A percentile compares a stretch with the other conserved stretches of the same genome.
phyloP scores from a whole-genome alignment of 2,888 invertebrate genomes.

The Tinea trinotella region DNA sequence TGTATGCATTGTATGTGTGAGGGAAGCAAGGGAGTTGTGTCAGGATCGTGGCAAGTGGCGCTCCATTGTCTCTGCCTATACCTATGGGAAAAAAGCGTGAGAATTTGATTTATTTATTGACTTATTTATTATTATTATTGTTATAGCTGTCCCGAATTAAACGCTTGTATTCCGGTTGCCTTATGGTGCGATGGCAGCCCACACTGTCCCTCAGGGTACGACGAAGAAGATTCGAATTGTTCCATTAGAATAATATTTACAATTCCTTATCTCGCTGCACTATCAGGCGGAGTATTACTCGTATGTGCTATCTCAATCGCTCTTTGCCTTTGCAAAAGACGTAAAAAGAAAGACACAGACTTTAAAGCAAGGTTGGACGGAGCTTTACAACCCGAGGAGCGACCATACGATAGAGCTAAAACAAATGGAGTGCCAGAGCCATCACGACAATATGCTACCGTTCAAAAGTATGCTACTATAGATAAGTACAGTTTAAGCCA shows the following conservation, averaged over 20 bases:
- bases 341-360: conserved; percentile 72
- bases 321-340: conserved; percentile 74
- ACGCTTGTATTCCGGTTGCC: conserved; percentile 83
- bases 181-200: conserved; percentile 86
- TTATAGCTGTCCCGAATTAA: conserved; percentile 83
- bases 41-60: no score
- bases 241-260: conserved; percentile 79
- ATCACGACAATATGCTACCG: conserved; percentile 59
- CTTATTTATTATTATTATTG: no score
- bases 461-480: conserved; percentile 68
- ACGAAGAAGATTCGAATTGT: conserved; percentile 84
- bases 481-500: conserved; percentile 70
- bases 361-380: conserved; percentile 74
- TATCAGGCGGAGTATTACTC: conserved; percentile 75
- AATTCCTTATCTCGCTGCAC: conserved; percentile 76
- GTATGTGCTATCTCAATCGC: conserved; percentile 71
- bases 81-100: no score
- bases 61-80: no score
- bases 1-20: no score
- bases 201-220: conserved; percentile 87
- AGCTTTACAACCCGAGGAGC: conserved; percentile 70
- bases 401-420: conserved; percentile 74
- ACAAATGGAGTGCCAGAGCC: conserved; percentile 58
- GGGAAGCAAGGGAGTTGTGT: no score
- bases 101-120: no score